Base-by-base conservation (phyloP, 1,140 invertebrate species). In the Cyclina sinensis region DNA sequence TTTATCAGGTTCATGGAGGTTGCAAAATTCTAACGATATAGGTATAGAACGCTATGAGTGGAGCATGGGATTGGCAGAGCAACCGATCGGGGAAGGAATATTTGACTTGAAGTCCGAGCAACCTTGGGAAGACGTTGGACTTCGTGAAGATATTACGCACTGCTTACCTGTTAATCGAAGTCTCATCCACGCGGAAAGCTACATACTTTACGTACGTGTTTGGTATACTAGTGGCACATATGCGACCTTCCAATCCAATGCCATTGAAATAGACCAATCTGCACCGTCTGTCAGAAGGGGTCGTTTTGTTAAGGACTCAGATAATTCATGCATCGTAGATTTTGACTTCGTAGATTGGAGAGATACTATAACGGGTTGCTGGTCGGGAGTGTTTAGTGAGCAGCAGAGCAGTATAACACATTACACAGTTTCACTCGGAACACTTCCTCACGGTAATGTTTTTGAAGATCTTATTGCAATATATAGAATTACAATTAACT, bases 301-400 rank as follows among this genome's bases (percentile, higher is more conserved):
- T 27, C 57, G 24, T 18, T 43, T 30, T 46, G 39, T 83, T 18
- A 43, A 24, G 14, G 70, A 74, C 37, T 62, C n/a, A 2, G 30
- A 65, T 43, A 59, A 37, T 21, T 62, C 32, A 43, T 83, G 80
- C 57, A 46, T 27, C 18, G n/a, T 37, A 24, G 80, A 83, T 46
- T 43, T 68, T 30, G 80, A 83, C 37, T 43, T 65, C 16, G 68
- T 83, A 32, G 62, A 62, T 43, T 65, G 80, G 37, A 62, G 24
- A 16, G 62, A 62, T 27, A 21, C 9, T 14, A 62, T 91, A 32
- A 79, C 62, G 14, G 78, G 76, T 7, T 90, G 89, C 48, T 91
- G 90, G 90, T 24, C 18, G 12, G 86, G 78, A 7, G 89, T 90
- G 11, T 91, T 91, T 46, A n/a, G 0, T n/a, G 90, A 91, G n/a